A percentile compares a stretch with the other conserved stretches of the same genome.
Conservation (phyloP, 2,888 invertebrate species). For the Gastracanthus pulcherrimus region DNA sequence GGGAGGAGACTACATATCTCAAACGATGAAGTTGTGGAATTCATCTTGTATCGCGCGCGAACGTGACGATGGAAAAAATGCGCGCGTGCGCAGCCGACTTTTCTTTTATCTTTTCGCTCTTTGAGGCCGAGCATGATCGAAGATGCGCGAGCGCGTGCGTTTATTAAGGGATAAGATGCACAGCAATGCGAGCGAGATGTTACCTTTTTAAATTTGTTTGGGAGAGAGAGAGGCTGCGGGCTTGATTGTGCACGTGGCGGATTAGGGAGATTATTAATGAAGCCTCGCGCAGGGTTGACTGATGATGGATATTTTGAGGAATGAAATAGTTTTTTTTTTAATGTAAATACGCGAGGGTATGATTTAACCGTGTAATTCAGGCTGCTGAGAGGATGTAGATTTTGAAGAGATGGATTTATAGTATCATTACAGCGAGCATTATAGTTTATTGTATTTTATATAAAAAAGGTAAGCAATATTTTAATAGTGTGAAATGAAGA, state of each 20-base stretch:
- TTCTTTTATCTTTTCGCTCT: not conserved
- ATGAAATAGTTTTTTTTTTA: slow-evolving; percentile 33
- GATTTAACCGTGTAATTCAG: slow-evolving; percentile 23
- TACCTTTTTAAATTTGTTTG: not conserved
- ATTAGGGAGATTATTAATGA: slow-evolving; percentile 40
- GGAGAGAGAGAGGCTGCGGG: not conserved
- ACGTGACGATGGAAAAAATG: not conserved
- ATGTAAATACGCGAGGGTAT: not conserved
- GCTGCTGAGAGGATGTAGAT: too few species aligned
- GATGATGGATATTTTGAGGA: slow-evolving; percentile 39
- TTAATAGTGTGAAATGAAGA: too few species aligned
- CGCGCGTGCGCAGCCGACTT: not conserved
- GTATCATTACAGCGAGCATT: too few species aligned
- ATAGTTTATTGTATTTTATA: too few species aligned
- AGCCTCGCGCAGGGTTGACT: not conserved
- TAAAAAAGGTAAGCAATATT: too few species aligned
- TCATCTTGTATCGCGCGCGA: not conserved
- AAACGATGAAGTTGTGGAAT: slow-evolving; percentile 35
- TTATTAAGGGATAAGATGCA: slow-evolving; percentile 10
- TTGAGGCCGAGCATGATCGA: not conserved
- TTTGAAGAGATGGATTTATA: too few species aligned
- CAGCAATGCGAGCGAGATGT: not conserved
- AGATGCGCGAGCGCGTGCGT: not conserved
- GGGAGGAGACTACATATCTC: not conserved
- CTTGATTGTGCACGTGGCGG: not conserved